phyloP scores from a whole-genome alignment of 2,113 vertebrate genomes.

The Alligator mississippiensis region DNA sequence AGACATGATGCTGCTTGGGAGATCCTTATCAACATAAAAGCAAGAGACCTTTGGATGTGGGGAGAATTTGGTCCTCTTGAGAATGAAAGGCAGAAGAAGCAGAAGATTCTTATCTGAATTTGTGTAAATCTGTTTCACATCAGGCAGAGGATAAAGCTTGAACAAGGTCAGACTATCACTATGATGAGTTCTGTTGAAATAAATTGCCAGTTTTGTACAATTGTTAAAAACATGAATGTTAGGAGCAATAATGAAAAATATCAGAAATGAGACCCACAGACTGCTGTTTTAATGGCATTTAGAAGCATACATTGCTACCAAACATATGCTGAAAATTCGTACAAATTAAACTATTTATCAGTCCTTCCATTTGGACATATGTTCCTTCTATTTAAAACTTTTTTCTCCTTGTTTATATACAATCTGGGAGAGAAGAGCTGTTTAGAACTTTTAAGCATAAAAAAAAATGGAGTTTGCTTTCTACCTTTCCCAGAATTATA shows the following conservation, averaged over 20 bases:
- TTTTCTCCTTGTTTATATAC: background rate
- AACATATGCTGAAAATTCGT: conserved; percentile 12
- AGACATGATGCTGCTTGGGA: too few species aligned
- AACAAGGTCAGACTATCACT: background rate
- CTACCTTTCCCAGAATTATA: background rate
- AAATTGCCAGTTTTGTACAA: background rate
- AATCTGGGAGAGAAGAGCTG: background rate
- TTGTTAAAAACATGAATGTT: background rate
- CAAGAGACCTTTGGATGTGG: background rate
- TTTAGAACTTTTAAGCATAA: background rate
- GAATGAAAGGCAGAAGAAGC: background rate
- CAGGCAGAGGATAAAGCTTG: background rate
- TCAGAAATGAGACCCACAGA: background rate
- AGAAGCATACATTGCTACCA: background rate
- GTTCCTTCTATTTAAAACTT: background rate
- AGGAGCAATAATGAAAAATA: background rate
- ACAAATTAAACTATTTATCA: background rate
- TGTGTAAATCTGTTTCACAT: background rate
- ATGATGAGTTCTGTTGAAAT: background rate
- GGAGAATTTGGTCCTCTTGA: background rate
- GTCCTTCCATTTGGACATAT: background rate
- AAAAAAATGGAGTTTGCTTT: background rate
- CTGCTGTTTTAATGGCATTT: background rate
- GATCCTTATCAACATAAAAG: too few species aligned
- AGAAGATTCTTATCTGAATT: background rate